Evolutionary conservation across 2,113 vertebrate genomes (phyloP), one percentile per base, ranked within the genome.

Genomic region (Malurus alboscapulatus): DNA sequence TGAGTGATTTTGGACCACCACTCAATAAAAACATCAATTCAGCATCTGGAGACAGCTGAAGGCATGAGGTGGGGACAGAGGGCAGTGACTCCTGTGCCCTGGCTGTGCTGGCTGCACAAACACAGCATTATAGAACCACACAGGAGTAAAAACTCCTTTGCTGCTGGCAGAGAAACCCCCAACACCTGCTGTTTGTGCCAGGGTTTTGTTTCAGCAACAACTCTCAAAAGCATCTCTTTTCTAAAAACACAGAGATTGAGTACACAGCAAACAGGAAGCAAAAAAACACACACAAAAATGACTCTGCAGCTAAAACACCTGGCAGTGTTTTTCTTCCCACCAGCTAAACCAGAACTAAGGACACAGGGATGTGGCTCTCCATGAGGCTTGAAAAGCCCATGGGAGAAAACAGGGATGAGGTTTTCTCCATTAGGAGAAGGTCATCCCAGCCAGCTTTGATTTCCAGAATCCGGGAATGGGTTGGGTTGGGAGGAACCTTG

Each of bases 201-300:
- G 42, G 18, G 54, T 51, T 82, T 84, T 93, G 87, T 93, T 94
- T 95, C 91, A 75, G 53, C 80, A 89, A 85, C 92, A 92, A 65
- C 17, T 69, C 61, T 67, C 50, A 48, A 87, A 92, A 76, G 42
- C 38, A 27, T 17, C 36, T 40, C 58, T 87, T 68, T 81, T 45
- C 48, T 54, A 12, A 65, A 95, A 87, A 80, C 91, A 74, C 79
- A 7, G 4, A 59, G 7, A 29, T 26, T 66, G 51, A 76, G 53
- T 57, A 90, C 40, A 71, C 18, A 24, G 82, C 53, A 93, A 93
- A 83, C 79, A 85, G 74, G 65, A 48, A 63, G 40, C 14, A 14
- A 27, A 75, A 75, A 76, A 25, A 0, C 4, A 34, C 6, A 17
- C 0, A 1, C 29, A 68, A 14, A 25, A 17, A 12, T 22, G 40